These are phyloP conservation scores for Macropus fuliginosus DNA, from an alignment of 2,797 vertebrate genomes.

Conservation along the genomic window DNA sequence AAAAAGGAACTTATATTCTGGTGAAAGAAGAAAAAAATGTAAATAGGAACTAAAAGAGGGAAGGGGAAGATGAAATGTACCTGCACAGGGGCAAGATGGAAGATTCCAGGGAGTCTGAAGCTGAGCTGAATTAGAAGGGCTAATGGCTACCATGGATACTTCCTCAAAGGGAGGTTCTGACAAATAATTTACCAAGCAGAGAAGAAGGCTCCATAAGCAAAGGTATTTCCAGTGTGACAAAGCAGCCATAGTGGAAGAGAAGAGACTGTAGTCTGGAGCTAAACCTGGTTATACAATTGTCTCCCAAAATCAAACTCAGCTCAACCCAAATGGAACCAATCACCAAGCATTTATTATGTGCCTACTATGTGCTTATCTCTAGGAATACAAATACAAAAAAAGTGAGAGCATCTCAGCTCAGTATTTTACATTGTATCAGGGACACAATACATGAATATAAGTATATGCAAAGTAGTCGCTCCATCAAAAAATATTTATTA, in stretches of 20 bases:
- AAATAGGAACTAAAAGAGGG: not conserved
- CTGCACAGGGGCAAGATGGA: not conserved
- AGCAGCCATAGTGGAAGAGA: not conserved
- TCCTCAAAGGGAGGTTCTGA: not conserved
- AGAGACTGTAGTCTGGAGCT: not conserved
- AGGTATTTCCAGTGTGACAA: not conserved
- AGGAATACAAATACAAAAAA: not conserved
- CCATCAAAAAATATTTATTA: not conserved
- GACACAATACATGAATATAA: not conserved
- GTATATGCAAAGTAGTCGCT: not conserved
- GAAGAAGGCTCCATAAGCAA: not conserved
- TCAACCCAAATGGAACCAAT: not conserved
- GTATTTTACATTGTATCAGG: not conserved
- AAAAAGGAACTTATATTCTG: not conserved
- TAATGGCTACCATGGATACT: not conserved
- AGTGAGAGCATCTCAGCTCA: not conserved
- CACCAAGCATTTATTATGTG: not conserved
- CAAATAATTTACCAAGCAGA: not conserved
- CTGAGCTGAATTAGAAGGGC: not conserved
- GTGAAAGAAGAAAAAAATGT: not conserved
- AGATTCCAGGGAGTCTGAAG: not conserved
- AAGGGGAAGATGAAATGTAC: not conserved
- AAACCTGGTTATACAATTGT: not conserved
- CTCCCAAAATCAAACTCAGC: not conserved
- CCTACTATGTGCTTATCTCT: not conserved